Evolutionary conservation across 2,113 vertebrate species (phyloP).

Genomic region (Miniopterus natalensis): DNA sequence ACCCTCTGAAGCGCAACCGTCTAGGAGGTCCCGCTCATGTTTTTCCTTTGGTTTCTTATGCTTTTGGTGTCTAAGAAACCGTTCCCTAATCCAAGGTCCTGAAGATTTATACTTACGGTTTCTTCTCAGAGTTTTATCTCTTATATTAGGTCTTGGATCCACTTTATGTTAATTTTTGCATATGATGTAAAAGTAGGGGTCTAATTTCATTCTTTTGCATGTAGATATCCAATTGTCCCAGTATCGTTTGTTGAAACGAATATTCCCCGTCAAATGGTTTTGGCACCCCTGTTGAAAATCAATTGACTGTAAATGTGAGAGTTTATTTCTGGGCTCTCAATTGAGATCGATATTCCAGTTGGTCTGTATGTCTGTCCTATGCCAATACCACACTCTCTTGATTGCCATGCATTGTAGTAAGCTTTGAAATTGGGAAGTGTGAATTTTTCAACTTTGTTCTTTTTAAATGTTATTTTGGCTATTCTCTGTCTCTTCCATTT

Average conservation of each 20-base stretch:
- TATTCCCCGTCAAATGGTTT: not conserved
- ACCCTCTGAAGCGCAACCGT: not conserved
- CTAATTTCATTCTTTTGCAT: not conserved
- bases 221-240: not conserved
- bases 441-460: slow-evolving; percentile 16
- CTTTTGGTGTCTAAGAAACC: slow-evolving; percentile 8
- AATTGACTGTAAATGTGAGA: not conserved
- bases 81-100: not conserved
- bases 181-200: not conserved
- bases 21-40: not conserved
- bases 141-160: not conserved
- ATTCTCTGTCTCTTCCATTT: not conserved
- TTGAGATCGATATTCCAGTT: not conserved
- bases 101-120: not conserved
- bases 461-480: not conserved
- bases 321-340: not conserved
- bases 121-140: not conserved
- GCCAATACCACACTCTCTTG: not conserved
- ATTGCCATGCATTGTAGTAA: not conserved
- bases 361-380: not conserved
- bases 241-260: not conserved
- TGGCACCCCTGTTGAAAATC: slow-evolving; percentile 1
- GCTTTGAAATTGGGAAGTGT: not conserved
- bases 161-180: slow-evolving; percentile 9
- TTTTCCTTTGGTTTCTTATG: not conserved